A percentile compares a stretch with the other conserved stretches of the same genome.
These are phyloP conservation scores for Montipora capricornis DNA, from an alignment of 64 coral and sea anemone genomes.

Conservation along the genomic window DNA sequence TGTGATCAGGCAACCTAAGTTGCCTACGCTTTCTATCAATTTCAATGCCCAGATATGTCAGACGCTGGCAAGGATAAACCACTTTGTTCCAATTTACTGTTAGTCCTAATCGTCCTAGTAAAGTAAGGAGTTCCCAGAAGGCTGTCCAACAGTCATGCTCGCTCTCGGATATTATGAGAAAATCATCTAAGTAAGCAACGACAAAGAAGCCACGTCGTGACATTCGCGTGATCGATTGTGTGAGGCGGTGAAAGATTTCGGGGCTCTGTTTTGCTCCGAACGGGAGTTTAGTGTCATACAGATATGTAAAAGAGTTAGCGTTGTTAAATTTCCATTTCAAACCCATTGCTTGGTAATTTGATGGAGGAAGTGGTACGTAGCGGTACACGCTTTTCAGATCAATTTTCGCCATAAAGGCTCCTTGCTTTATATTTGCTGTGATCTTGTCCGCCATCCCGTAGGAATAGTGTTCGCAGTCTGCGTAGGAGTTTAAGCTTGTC, in stretches of 20 bases:
- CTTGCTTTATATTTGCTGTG: not conserved
- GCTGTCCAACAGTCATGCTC: conserved; percentile 35
- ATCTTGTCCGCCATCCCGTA: not conserved
- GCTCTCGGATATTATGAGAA: conserved; percentile 37
- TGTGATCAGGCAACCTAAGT: conserved; percentile 35
- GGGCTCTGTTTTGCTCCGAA: conserved; percentile 58
- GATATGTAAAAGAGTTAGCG: conserved; percentile 6
- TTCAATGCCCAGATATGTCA: conserved; percentile 71
- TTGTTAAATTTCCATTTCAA: conserved; percentile 32
- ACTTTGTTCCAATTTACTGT: conserved; percentile 6
- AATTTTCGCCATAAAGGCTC: not conserved
- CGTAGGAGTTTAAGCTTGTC: not conserved
- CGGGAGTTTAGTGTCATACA: conserved; percentile 36
- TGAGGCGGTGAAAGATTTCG: conserved; percentile 59
- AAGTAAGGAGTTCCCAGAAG: not conserved
- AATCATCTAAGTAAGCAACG: conserved; percentile 61
- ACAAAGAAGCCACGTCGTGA: not conserved
- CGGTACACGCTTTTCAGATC: not conserved
- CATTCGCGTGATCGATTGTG: conserved; percentile 57
- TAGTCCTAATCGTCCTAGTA: conserved; percentile 19
- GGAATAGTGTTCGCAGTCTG: not conserved
- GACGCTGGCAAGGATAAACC: conserved; percentile 1
- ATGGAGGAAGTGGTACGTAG: conserved; percentile 42
- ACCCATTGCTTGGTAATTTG: conserved; percentile 22
- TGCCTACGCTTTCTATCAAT: conserved; percentile 19